phyloP scores from a whole-genome alignment of 2,888 invertebrate genomes.

The Lasioglossum morio region DNA sequence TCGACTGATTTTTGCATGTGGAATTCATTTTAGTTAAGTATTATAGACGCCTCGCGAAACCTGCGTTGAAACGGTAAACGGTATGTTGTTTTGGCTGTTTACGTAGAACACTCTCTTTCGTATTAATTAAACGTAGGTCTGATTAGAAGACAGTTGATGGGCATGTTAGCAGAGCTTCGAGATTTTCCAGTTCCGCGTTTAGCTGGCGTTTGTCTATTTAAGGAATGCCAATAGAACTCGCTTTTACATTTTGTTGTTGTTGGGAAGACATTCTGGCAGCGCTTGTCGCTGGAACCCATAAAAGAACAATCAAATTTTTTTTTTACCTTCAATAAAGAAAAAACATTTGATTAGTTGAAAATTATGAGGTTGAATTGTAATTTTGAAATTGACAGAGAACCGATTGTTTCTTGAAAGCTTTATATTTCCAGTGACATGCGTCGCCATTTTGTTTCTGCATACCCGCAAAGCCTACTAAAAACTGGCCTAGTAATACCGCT shows the following conservation, averaged over 20 bases:
- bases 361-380: background rate
- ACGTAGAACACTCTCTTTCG: conserved; percentile 39
- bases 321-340: background rate
- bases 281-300: background rate
- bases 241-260: conserved; percentile 50
- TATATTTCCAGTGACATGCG: background rate
- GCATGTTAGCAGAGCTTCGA: conserved; percentile 59
- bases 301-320: background rate
- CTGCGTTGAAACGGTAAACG: conserved; percentile 50
- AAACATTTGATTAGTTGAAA: too few species aligned
- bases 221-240: conserved; percentile 58
- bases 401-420: background rate
- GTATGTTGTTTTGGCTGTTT: conserved; percentile 57
- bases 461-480: conserved; percentile 39
- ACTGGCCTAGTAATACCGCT: conserved; percentile 34
- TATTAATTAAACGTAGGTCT: conserved; percentile 44
- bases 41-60: conserved; percentile 22
- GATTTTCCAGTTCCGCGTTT: conserved; percentile 30
- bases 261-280: conserved; percentile 44
- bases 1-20: background rate
- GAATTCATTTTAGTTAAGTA: background rate
- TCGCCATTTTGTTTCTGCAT: conserved; percentile 29
- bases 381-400: background rate
- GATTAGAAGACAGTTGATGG: conserved; percentile 55
- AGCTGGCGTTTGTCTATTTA: conserved; percentile 49